Percentiles rank a stretch among this genome's conserved stretches.
phyloP scores from a whole-genome alignment of 1,140 invertebrate genomes.

The Brachionus rubens region DNA sequence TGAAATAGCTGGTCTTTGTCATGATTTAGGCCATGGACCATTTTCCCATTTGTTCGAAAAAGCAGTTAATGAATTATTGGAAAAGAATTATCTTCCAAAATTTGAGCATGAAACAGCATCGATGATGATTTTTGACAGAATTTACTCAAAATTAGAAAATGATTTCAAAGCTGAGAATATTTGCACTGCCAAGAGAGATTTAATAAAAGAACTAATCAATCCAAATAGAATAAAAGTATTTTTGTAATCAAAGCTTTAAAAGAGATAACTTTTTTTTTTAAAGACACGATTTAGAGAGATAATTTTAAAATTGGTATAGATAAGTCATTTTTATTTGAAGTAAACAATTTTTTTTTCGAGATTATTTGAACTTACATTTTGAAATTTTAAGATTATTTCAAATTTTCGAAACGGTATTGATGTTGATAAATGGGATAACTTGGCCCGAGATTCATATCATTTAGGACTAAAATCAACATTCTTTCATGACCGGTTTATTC shows the following conservation, averaged over 20 bases:
- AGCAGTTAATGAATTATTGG: constrained; percentile 38
- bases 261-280: too few relatives aligned
- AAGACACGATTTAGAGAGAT: too few relatives aligned
- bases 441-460: constrained; percentile 65
- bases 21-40: constrained; percentile 68
- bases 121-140: constrained; percentile 61
- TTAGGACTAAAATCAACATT: constrained; percentile 62
- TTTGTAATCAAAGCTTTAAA: neutral
- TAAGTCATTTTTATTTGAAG: constrained; percentile 37
- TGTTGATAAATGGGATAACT: constrained; percentile 73
- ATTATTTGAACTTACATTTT: too few relatives aligned
- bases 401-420: constrained; percentile 68
- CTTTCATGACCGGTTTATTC: constrained; percentile 60
- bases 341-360: too few relatives aligned
- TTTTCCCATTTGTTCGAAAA: constrained; percentile 67
- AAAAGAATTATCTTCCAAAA: too few relatives aligned
- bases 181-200: constrained; percentile 53
- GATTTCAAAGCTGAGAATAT: constrained; percentile 52
- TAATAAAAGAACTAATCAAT: constrained; percentile 62
- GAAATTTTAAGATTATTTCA: constrained; percentile 65
- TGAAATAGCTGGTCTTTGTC: constrained; percentile 67
- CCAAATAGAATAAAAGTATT: constrained; percentile 1
- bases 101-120: constrained; percentile 64
- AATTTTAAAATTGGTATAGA: neutral
- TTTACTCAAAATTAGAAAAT: constrained; percentile 56